These are phyloP conservation scores for Tetranychus piercei DNA, from an alignment of 2,888 invertebrate species.

Conservation along the genomic window DNA sequence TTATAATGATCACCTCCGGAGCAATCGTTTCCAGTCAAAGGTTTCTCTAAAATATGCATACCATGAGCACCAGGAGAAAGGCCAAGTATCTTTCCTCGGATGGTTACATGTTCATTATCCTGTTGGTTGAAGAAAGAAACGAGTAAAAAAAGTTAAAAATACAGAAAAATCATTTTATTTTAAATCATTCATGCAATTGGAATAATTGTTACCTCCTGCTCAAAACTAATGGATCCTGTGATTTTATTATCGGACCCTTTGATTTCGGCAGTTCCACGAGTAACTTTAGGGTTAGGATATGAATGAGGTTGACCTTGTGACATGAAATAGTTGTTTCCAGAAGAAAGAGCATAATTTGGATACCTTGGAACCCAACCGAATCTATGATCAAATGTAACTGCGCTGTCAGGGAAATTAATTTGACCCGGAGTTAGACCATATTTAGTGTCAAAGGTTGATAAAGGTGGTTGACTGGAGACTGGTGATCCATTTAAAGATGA, in stretches of 20 bases:
- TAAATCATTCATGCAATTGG: not conserved
- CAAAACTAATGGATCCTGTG: conserved; percentile 1
- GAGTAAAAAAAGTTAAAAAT: not conserved
- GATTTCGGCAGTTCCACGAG: not conserved
- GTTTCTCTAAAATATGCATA: conserved; percentile 7
- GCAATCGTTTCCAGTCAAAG: conserved; percentile 3
- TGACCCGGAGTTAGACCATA: not conserved
- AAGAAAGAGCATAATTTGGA: not conserved
- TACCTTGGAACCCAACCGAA: not conserved
- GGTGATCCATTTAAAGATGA: not conserved
- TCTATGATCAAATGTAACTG: not conserved
- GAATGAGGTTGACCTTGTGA: not conserved
- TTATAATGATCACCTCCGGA: conserved; percentile 1
- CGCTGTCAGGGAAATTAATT: not conserved
- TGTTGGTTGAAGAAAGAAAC: not conserved
- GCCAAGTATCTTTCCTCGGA: not conserved
- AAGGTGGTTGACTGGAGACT: not conserved
- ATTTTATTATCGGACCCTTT: not conserved
- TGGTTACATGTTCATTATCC: conserved; percentile 6
- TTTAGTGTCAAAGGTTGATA: not conserved
- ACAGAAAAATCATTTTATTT: not conserved
- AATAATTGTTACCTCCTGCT: not conserved
- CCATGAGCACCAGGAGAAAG: conserved; percentile 9
- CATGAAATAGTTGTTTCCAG: not conserved
- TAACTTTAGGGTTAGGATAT: not conserved